Percentiles rank a stretch among this genome's conserved stretches.
These are phyloP conservation scores for Caretta caretta DNA, from an alignment of 2,113 vertebrate species.

Conservation along the genomic window DNA sequence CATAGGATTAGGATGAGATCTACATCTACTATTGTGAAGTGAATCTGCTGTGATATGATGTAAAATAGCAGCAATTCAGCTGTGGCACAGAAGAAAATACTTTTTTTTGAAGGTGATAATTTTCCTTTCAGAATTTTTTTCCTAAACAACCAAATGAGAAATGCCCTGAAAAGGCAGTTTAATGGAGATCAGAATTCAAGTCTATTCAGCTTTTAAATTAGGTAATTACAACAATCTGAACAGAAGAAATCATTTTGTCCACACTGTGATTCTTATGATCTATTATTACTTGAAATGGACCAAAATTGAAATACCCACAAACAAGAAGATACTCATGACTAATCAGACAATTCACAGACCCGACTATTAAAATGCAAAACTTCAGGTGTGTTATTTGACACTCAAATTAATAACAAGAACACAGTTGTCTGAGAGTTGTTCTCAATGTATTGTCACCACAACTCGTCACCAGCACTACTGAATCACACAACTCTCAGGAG, in stretches of 20 bases:
- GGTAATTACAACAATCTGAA: conserved; percentile 2
- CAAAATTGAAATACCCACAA: conserved; percentile 45
- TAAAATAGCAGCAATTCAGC: neutral
- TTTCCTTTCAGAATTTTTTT: neutral
- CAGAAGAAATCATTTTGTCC: conserved; percentile 30
- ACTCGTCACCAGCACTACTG: conserved; percentile 52
- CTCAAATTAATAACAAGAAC: conserved; percentile 68
- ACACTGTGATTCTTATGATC: neutral
- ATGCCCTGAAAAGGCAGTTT: neutral
- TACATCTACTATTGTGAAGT: conserved; percentile 1
- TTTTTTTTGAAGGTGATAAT: neutral
- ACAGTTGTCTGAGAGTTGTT: conserved; percentile 56
- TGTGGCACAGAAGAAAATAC: neutral
- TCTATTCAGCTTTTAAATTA: conserved; percentile 28
- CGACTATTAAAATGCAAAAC: conserved; percentile 51
- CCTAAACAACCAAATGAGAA: neutral
- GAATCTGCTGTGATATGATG: neutral
- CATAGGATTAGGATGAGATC: neutral
- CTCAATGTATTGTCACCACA: conserved; percentile 52
- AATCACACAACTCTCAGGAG: conserved; percentile 67
- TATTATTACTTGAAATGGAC: conserved; percentile 17
- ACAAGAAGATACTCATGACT: conserved; percentile 61
- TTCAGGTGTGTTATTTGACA: conserved; percentile 57
- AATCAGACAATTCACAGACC: conserved; percentile 57
- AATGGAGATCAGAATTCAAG: neutral